Percentiles rank a stretch among this genome's conserved stretches.
These are phyloP conservation scores for Drosophila pseudoananassae DNA, from an alignment of 1,140 invertebrate species.

Conservation along the genomic window DNA sequence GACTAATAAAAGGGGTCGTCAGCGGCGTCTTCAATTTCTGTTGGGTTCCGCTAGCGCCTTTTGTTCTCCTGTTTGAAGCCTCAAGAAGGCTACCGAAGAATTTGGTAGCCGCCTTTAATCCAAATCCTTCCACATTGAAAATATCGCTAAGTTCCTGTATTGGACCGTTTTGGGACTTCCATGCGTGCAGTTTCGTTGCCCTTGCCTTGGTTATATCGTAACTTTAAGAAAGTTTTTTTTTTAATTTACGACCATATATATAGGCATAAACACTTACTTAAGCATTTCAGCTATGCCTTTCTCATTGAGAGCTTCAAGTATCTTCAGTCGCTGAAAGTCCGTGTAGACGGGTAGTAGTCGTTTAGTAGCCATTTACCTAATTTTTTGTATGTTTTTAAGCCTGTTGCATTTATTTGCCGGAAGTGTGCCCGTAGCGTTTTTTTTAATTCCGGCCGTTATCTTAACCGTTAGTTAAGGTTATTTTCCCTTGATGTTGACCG, in stretches of 20 bases:
- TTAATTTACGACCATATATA: not conserved
- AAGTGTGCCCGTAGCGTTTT: too few relatives aligned
- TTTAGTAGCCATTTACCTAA: not conserved
- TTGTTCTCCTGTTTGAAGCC: not conserved
- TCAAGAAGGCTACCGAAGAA: constrained; percentile 69
- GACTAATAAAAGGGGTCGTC: constrained; percentile 64
- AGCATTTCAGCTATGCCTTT: constrained; percentile 38
- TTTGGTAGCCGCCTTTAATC: constrained; percentile 64
- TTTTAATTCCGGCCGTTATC: too few relatives aligned
- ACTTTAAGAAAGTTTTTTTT: constrained; percentile 20
- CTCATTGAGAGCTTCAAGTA: constrained; percentile 55
- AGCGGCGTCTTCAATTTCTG: constrained; percentile 20
- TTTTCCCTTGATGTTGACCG: too few relatives aligned
- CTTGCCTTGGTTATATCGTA: constrained; percentile 74
- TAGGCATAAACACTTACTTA: constrained; percentile 24
- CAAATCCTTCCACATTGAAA: constrained; percentile 72
- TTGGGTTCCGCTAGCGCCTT: not conserved
- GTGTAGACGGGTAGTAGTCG: constrained; percentile 39
- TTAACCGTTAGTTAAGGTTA: too few relatives aligned
- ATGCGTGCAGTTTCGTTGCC: constrained; percentile 55
- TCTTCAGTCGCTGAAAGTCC: constrained; percentile 39
- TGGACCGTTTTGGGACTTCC: constrained; percentile 64
- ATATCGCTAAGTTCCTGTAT: constrained; percentile 58
- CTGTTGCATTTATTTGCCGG: not conserved
- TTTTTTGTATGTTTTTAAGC: not conserved